Evolutionary conservation across 2,888 invertebrate species (phyloP).

Genomic region (Pammene fasciana): DNA sequence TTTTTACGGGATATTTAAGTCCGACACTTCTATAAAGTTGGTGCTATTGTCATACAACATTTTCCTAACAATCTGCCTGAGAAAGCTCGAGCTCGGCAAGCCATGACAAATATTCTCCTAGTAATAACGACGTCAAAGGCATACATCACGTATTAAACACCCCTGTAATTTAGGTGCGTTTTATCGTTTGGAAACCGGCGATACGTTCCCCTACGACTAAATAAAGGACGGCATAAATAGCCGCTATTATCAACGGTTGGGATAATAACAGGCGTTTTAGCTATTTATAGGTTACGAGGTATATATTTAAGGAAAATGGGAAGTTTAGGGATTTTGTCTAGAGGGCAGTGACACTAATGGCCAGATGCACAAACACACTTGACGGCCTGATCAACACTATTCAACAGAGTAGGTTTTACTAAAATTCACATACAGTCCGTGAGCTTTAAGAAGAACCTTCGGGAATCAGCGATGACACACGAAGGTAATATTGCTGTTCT

Average conservation of each 20-base stretch:
- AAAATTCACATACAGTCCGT: too few species aligned
- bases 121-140: constrained; percentile 34
- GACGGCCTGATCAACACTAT: too few species aligned
- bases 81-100: not conserved
- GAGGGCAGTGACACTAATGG: not conserved
- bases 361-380: too few species aligned
- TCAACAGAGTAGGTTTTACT: too few species aligned
- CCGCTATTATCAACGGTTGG: constrained; percentile 46
- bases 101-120: not conserved
- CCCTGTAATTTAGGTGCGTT: constrained; percentile 51
- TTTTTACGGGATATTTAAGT: too few species aligned
- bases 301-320: not conserved
- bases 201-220: constrained; percentile 53
- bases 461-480: too few species aligned
- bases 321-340: not conserved
- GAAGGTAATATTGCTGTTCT: too few species aligned
- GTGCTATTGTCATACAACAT: not conserved
- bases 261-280: constrained; percentile 44
- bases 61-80: not conserved
- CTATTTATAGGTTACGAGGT: constrained; percentile 24
- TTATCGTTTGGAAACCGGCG: constrained; percentile 60
- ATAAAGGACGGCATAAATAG: constrained; percentile 48
- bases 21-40: too few species aligned
- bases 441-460: too few species aligned
- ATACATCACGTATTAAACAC: constrained; percentile 46